Conservation (phyloP, 2,888 invertebrate species). For the Thymelicus sylvestris region DNA sequence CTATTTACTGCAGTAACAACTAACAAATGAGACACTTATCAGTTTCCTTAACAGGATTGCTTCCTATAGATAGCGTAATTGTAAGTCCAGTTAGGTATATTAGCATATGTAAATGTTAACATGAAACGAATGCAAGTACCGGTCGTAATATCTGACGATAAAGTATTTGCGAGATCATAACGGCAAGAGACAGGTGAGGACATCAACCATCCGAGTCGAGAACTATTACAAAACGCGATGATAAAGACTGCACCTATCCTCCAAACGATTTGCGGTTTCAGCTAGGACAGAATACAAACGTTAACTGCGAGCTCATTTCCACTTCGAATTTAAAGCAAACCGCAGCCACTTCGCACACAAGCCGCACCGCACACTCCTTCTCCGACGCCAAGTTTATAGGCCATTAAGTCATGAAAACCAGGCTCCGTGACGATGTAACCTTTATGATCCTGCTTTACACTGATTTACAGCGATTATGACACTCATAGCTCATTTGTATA, state of each 20-base stretch:
- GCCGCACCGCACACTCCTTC: slow-evolving; percentile 45
- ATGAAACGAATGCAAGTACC: slow-evolving; percentile 38
- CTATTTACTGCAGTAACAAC: slow-evolving; percentile 12
- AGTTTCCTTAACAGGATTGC: slow-evolving; percentile 22
- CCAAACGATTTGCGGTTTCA: slow-evolving; percentile 70
- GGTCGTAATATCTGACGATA: slow-evolving; percentile 45
- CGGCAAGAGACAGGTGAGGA: slow-evolving; percentile 69
- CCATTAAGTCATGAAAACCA: slow-evolving; percentile 49
- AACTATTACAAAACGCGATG: slow-evolving; percentile 61
- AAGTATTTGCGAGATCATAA: slow-evolving; percentile 57
- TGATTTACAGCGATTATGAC: slow-evolving; percentile 28
- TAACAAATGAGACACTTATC: slow-evolving; percentile 21
- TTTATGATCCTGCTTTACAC: slow-evolving; percentile 40
- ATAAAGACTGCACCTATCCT: slow-evolving; percentile 59
- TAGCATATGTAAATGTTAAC: slow-evolving; percentile 33
- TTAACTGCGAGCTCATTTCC: slow-evolving; percentile 72
- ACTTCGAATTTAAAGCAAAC: slow-evolving; percentile 69
- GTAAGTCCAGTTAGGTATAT: slow-evolving; percentile 29
- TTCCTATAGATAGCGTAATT: slow-evolving; percentile 22
- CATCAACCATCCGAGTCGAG: slow-evolving; percentile 61
- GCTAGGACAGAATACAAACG: slow-evolving; percentile 60
- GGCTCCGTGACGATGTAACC: slow-evolving; percentile 40
- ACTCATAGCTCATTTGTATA: slow-evolving; percentile 20
- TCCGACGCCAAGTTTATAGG: slow-evolving; percentile 45
- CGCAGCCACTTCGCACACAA: slow-evolving; percentile 63